These are phyloP conservation scores for Pogonocherus hispidulus DNA, from an alignment of 2,888 invertebrate genomes.

Conservation along the genomic window DNA sequence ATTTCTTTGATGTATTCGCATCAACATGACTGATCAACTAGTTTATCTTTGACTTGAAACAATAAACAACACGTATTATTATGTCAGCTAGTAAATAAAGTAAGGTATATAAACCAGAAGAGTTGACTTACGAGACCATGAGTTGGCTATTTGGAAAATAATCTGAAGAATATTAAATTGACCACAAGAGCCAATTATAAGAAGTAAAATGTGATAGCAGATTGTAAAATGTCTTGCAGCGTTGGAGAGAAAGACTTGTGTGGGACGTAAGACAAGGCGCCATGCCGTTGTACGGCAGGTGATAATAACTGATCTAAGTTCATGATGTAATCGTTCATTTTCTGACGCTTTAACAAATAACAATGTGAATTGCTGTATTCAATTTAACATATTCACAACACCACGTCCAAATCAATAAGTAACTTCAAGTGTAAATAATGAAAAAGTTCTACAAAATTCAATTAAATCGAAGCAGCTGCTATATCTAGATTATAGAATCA, in stretches of 20 bases:
- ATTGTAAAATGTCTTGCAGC: conserved; percentile 44
- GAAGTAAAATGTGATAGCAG: conserved; percentile 46
- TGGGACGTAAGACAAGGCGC: conserved; percentile 62
- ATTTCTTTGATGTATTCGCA: too few species aligned
- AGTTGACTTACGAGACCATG: conserved; percentile 9
- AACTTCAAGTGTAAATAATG: not conserved
- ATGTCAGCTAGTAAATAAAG: too few species aligned
- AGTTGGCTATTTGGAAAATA: conserved; percentile 19
- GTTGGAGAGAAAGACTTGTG: conserved; percentile 54
- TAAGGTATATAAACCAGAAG: not conserved
- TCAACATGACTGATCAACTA: too few species aligned
- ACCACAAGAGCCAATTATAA: conserved; percentile 49
- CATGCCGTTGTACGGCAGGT: conserved; percentile 62
- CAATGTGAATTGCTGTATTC: conserved; percentile 30
- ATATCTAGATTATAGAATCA: too few species aligned
- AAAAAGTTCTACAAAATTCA: too few species aligned
- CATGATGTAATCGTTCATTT: conserved; percentile 60
- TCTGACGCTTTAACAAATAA: conserved; percentile 57
- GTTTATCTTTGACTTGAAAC: too few species aligned
- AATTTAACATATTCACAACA: conserved; percentile 20
- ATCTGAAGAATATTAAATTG: conserved; percentile 43
- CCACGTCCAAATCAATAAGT: not conserved
- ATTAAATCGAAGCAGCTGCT: too few species aligned
- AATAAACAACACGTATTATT: not conserved
- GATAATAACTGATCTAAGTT: conserved; percentile 63